These are phyloP conservation scores for Coelopa frigida DNA, from an alignment of 1,140 invertebrate genomes.

Conservation along the genomic window DNA sequence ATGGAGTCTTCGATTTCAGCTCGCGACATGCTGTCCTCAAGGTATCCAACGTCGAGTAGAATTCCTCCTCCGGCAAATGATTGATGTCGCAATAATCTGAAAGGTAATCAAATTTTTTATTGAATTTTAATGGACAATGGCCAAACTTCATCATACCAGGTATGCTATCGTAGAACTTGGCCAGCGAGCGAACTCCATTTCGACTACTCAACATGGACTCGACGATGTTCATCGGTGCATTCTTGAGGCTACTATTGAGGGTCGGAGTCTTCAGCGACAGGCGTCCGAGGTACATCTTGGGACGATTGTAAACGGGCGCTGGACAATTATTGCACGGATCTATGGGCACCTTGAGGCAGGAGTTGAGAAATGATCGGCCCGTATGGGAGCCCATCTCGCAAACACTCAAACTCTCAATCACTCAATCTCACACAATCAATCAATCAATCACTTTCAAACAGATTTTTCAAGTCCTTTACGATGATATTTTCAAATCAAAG, in stretches of 20 bases:
- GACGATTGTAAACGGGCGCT: slow-evolving; percentile 38
- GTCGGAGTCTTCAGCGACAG: background rate
- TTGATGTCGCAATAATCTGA: slow-evolving; percentile 41
- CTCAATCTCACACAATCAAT: too few relatives aligned
- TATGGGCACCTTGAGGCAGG: slow-evolving; percentile 38
- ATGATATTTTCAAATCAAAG: too few relatives aligned
- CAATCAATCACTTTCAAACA: too few relatives aligned
- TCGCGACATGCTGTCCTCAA: slow-evolving; percentile 34
- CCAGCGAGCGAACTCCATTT: slow-evolving; percentile 33
- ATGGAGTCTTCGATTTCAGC: slow-evolving; percentile 19
- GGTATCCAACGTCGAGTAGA: slow-evolving; percentile 33
- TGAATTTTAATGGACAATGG: background rate
- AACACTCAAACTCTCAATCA: too few relatives aligned
- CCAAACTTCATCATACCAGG: slow-evolving; percentile 24
- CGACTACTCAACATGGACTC: slow-evolving; percentile 20
- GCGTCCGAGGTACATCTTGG: slow-evolving; percentile 31
- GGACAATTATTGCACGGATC: slow-evolving; percentile 43
- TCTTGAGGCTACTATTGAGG: too few relatives aligned
- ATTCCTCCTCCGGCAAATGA: slow-evolving; percentile 36
- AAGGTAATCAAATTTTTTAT: background rate
- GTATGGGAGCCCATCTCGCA: slow-evolving; percentile 12
- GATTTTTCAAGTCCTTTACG: too few relatives aligned
- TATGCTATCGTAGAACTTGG: slow-evolving; percentile 43
- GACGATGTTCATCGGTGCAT: too few relatives aligned
- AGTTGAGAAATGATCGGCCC: slow-evolving; percentile 24